phyloP scores from a whole-genome alignment of 2,113 vertebrate species.

The Platichthys flesus region DNA sequence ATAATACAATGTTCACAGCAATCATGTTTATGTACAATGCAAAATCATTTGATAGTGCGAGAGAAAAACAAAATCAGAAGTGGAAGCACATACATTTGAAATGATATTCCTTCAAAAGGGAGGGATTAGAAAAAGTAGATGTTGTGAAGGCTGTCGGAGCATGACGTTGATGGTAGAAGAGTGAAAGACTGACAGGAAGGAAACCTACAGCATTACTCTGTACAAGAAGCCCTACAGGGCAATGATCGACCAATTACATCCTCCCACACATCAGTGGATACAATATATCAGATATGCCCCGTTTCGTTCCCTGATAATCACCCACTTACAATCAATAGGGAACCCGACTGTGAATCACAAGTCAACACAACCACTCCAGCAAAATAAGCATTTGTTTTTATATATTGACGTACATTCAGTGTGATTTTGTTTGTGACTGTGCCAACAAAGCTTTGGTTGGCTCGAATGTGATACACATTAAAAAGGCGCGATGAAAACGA shows the following conservation, averaged over 20 bases:
- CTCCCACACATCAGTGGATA: constrained; percentile 40
- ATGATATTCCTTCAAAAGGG: constrained; percentile 43
- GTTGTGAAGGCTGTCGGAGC: constrained; percentile 61
- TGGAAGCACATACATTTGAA: constrained; percentile 79
- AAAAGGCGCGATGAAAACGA: constrained; percentile 41
- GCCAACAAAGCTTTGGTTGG: constrained; percentile 66
- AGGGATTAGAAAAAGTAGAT: constrained; percentile 49
- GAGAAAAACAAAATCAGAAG: constrained; percentile 46
- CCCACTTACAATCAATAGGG: constrained; percentile 65
- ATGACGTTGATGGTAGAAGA: constrained; percentile 43
- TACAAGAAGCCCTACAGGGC: constrained; percentile 42
- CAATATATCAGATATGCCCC: constrained; percentile 30
- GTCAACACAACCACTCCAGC: constrained; percentile 47
- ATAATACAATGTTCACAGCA: constrained; percentile 85
- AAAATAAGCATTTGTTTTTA: constrained; percentile 30
- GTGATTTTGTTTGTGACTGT: constrained; percentile 56
- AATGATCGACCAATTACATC: constrained; percentile 23
- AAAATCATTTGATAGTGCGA: constrained; percentile 66
- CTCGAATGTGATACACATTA: constrained; percentile 54
- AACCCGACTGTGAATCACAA: constrained; percentile 47
- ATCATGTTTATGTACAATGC: constrained; percentile 89
- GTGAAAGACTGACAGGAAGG: constrained; percentile 38
- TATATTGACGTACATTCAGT: constrained; percentile 75
- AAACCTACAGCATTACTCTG: constrained; percentile 47
- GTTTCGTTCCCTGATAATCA: constrained; percentile 46